Evolutionary conservation across 2,888 invertebrate genomes (phyloP), one percentile per base, ranked within the genome.

Genomic region (Acleris sparsana): DNA sequence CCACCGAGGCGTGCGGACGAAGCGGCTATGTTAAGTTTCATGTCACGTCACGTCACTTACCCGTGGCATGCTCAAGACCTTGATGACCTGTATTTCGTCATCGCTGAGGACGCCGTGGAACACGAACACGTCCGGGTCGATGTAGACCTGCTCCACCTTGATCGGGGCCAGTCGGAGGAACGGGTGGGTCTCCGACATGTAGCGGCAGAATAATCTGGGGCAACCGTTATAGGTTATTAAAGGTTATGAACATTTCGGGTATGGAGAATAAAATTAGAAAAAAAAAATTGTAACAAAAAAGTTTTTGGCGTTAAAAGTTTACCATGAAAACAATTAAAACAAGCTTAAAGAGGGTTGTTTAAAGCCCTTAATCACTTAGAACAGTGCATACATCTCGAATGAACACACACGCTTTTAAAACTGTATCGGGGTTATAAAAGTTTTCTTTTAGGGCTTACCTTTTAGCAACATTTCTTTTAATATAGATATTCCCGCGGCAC

Each of bases 71-170:
- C 99, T 98, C 84, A 98, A 87, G 73, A 94, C 93, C 85, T 99
- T 97, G 65, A 99, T 94, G 1, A 95, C 92, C 67, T 95, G 95
- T 65, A 99, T 98, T 86, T 99, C 99, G 0, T 89, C 86, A 75
- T 99, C 98, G 70, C 94, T 95, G 82, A 99, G 94, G n/a, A 98
- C 96, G 72, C 98, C 96, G 82, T 98, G 96, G 87, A 96, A 99
- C 60, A 99, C 92, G 39, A 96, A 95, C 72, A 99, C 95, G 75
- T 95, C 95, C 0, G 99, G 99, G 44, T 96, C 93, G 25, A 25
- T 25, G 25, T 25, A 25, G 25, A 25, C 25, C 25, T 25, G 25
- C 25, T 25, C 25, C 6, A 1, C 25, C 25, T 25, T 25, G 6
- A 25, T 25, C 25, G 25, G 25, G 6, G 25, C 25, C 6, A 25